A percentile compares a stretch with the other conserved stretches of the same genome.
Conservation (phyloP, 1,140 invertebrate genomes). For the Parapsyche elsis region DNA sequence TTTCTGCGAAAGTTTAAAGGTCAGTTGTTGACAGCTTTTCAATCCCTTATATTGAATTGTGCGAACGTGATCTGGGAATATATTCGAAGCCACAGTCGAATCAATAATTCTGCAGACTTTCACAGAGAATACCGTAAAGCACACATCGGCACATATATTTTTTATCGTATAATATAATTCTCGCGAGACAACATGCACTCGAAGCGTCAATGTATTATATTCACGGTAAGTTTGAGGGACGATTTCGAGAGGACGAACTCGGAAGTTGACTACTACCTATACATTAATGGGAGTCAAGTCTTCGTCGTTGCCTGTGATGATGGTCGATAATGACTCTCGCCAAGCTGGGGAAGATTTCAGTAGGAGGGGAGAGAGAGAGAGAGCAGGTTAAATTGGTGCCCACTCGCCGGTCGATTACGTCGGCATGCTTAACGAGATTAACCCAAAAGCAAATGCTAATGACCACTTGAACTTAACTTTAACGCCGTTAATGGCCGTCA, state of each 20-base stretch:
- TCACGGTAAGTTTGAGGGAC: too few relatives aligned
- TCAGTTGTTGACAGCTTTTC: conserved; percentile 28
- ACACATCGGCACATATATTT: background rate
- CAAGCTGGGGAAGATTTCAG: background rate
- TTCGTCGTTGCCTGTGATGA: background rate
- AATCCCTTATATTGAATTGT: conserved; percentile 26
- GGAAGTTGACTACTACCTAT: background rate
- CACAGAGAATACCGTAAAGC: background rate
- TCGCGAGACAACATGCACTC: too few relatives aligned
- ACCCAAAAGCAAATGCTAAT: conserved; percentile 16
- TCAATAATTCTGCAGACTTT: conserved; percentile 10
- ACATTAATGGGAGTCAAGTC: background rate
- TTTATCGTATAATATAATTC: background rate
- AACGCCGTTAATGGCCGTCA: conserved; percentile 12
- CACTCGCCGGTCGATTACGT: background rate
- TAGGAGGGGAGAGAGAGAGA: background rate
- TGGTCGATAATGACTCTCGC: background rate
- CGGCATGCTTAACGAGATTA: conserved; percentile 27
- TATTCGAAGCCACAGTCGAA: background rate
- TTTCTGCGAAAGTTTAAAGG: background rate
- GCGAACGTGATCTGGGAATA: conserved; percentile 29
- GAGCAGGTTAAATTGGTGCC: background rate
- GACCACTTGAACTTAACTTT: conserved; percentile 30
- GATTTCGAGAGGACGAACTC: background rate
- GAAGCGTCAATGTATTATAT: too few relatives aligned